Evolutionary conservation across 2,797 vertebrate genomes (phyloP).

Genomic region (Limnodromus scolopaceus): DNA sequence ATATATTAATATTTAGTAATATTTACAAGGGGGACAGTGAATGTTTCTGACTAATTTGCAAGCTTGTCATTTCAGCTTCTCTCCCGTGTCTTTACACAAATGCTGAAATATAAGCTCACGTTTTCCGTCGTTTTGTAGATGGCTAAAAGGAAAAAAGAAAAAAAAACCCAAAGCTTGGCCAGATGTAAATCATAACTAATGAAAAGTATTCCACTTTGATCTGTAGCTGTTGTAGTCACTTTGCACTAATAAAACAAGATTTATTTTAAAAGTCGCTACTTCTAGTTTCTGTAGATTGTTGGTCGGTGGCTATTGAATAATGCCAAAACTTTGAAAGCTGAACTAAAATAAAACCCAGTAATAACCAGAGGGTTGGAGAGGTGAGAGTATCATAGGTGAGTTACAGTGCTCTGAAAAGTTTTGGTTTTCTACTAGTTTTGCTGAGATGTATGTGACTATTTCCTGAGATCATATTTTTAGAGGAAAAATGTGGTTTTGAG

Average conservation of each 20-base stretch:
- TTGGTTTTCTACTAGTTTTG: not conserved
- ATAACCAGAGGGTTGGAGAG: not conserved
- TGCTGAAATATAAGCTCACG: not conserved
- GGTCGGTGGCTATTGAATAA: not conserved
- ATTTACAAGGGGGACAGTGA: not conserved
- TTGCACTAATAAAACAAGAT: not conserved
- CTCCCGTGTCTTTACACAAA: not conserved
- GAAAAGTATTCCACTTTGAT: not conserved
- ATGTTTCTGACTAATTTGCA: not conserved
- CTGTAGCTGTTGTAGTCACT: not conserved
- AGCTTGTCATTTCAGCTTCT: not conserved
- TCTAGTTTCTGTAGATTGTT: not conserved
- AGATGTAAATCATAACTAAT: not conserved
- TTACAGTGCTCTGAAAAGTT: not conserved
- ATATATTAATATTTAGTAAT: not conserved
- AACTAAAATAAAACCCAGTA: not conserved
- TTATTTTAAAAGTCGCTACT: not conserved
- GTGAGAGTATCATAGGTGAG: not conserved
- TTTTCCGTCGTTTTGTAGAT: not conserved
- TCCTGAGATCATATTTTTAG: not conserved
- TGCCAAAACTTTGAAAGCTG: not conserved
- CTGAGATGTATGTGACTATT: not conserved
- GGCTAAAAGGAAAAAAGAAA: not conserved
- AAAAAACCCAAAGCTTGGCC: not conserved
- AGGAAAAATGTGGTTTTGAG: not conserved